Evolutionary conservation across 2,113 vertebrate genomes (phyloP), one percentile per base, ranked within the genome.

Genomic region (Glaucidium brasilianum): DNA sequence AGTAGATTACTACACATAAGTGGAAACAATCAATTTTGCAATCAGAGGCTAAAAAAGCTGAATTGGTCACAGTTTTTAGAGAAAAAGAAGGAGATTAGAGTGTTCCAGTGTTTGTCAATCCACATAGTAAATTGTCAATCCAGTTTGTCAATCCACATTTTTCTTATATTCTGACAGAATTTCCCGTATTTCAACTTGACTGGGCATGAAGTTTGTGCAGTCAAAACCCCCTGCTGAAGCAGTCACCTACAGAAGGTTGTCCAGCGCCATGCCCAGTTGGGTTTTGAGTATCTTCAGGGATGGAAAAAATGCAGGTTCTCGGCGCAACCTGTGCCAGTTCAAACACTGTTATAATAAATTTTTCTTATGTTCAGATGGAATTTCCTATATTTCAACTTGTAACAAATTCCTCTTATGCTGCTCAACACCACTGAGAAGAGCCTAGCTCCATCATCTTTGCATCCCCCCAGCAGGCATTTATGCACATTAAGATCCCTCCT

Each of bases 1-100:
- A 45, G 20, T 43, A n/a, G 41, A 14, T 72, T 82, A 21, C 43
- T 49, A 59, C 0, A 2, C 20, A 6, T 85, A 78, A 74, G 55
- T 74, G 56, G 50, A 86, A 86, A 89, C 21, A 89, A 92, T 37
- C 45, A 58, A 50, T 88, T 89, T 77, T 82, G n/a, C 67, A 73
- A 32, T 89, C 27, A 69, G 60, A 88, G n/a, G n/a, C 52, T 39
- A 84, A 68, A 91, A 71, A 35, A n/a, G 15, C 30, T 39, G 71
- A 92, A 77, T 19, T 39, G 27, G 53, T 85, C 60, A 82, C 53
- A 89, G 60, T 59, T 69, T 85, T 72, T 49, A 73, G 59, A 81
- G 68, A 85, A 81, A 17, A 10, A 85, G 1, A 4, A 67, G 23
- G 69, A 66, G 58, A 67, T 81, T 19, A 76, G 15, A 49, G 8